Base-by-base conservation (phyloP, 2,113 vertebrate species). In the Salvator merianae region DNA sequence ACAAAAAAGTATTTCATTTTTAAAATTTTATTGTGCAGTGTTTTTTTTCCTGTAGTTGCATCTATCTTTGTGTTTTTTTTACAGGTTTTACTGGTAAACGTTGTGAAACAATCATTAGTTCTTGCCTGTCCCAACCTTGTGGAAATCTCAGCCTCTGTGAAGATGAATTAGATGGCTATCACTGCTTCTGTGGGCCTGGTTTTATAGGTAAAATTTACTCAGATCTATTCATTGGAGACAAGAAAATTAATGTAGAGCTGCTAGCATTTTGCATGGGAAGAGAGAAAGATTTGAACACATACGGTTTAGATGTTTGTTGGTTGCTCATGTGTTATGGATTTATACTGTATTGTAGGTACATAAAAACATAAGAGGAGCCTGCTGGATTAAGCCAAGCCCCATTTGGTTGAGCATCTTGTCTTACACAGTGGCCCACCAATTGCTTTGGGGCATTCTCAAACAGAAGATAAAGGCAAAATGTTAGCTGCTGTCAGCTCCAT, bases 101-200 rank as follows among this genome's bases (percentile, higher is more conserved):
- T 71, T 98, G 97, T 74, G 97, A 98, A 86, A 78, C 71, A 82
- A 88, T 94, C 38, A 82, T 90, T 81, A 80, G 94, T 12, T 89
- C 95, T 32, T 97, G 97, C 87, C 85, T 95, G 18, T 89, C 92
- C 86, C 94, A 94, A 30, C 96, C 97, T 0, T 97, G 97, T 77
- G 96, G 96, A 87, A 18, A 81, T 1, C 92, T 95, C 78, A 97
- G 96, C 88, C 88, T 97, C 91, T 98, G 97, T 88, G 87, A 95
- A 91, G 95, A 97, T 22, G 18, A 73, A 79, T 40, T 87, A 53
- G 90, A 83, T 63, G 95, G 94, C 76, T 97, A 97, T 84, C 86
- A 83, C 47, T 98, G 97, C 86, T 98, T 97, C 92, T 98, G 97
- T 92, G 97, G 96, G 28, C 97, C 97, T 87, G 97, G 97, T 59